Evolutionary conservation across 2,113 vertebrate species (phyloP).

Genomic region (Ancistrus triradiatus): DNA sequence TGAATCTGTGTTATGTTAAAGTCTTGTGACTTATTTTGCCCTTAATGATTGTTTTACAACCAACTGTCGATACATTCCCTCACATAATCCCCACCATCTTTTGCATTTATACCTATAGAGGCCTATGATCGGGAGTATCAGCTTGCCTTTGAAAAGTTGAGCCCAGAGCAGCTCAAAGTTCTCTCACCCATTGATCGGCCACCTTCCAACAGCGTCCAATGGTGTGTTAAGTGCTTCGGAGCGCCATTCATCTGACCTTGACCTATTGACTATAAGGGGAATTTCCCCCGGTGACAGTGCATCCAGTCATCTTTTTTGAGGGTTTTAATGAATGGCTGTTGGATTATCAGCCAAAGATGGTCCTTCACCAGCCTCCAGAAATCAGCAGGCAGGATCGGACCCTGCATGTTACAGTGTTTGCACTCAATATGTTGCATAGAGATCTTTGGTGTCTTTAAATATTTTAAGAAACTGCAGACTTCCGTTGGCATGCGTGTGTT

Average conservation of each 20-base stretch:
- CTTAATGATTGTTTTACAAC: too few species aligned
- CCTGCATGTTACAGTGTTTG: slow-evolving; percentile 24
- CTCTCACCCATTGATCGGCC: slow-evolving; percentile 80
- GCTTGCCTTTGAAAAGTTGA: slow-evolving; percentile 75
- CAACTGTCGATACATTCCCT: too few species aligned
- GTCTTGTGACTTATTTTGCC: not conserved
- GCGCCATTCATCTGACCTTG: slow-evolving; percentile 77
- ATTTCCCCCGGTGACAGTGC: not conserved
- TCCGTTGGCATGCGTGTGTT: slow-evolving; percentile 5
- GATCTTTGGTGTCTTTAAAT: slow-evolving; percentile 10
- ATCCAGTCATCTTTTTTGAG: not conserved
- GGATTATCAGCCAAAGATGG: slow-evolving; percentile 43
- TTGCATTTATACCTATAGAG: slow-evolving; percentile 69
- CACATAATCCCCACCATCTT: not conserved
- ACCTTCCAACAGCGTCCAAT: slow-evolving; percentile 76
- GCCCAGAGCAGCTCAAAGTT: slow-evolving; percentile 75
- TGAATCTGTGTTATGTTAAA: slow-evolving; percentile 25
- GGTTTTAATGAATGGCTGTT: not conserved
- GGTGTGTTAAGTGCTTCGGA: slow-evolving; percentile 88
- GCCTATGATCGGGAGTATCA: slow-evolving; percentile 92
- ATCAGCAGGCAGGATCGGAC: slow-evolving; percentile 15
- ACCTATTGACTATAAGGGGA: not conserved
- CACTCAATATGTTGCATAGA: slow-evolving; percentile 2
- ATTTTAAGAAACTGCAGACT: not conserved
- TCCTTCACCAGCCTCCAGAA: slow-evolving; percentile 48